These are phyloP conservation scores for Epistrophella euchroma DNA, from an alignment of 2,888 invertebrate species.

Conservation along the genomic window DNA sequence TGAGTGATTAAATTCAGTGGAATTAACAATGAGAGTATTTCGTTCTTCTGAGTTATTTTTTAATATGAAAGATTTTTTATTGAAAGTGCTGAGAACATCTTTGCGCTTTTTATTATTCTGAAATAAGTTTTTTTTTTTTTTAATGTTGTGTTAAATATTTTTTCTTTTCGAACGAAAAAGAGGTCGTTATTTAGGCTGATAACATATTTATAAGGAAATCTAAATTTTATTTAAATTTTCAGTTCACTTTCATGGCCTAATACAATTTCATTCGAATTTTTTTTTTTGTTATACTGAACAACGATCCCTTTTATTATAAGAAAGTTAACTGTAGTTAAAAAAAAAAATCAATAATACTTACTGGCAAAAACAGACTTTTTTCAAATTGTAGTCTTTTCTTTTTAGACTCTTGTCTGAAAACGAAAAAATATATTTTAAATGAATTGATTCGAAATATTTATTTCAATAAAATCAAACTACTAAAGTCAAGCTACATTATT, in stretches of 20 bases:
- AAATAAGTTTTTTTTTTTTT: conserved; percentile 9
- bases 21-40: not conserved
- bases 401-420: conserved; percentile 34
- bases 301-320: not conserved
- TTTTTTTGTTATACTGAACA: not conserved
- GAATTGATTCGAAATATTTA: not conserved
- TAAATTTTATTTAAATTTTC: not conserved
- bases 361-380: conserved; percentile 23
- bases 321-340: not conserved
- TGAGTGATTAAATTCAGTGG: not conserved
- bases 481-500: too few relatives aligned
- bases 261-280: not conserved
- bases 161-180: not conserved
- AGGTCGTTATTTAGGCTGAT: not conserved
- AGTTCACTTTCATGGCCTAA: not conserved
- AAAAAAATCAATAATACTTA: not conserved
- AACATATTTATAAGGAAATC: not conserved
- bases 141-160: not conserved
- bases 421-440: not conserved
- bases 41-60: not conserved
- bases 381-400: conserved; percentile 13
- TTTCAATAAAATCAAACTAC: too few relatives aligned
- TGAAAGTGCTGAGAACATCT: not conserved
- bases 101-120: conserved; percentile 25
- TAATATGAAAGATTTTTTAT: not conserved